A percentile compares a stretch with the other conserved stretches of the same genome.
These are phyloP conservation scores for Progne subis DNA, from an alignment of 2,113 vertebrate genomes.

Conservation along the genomic window DNA sequence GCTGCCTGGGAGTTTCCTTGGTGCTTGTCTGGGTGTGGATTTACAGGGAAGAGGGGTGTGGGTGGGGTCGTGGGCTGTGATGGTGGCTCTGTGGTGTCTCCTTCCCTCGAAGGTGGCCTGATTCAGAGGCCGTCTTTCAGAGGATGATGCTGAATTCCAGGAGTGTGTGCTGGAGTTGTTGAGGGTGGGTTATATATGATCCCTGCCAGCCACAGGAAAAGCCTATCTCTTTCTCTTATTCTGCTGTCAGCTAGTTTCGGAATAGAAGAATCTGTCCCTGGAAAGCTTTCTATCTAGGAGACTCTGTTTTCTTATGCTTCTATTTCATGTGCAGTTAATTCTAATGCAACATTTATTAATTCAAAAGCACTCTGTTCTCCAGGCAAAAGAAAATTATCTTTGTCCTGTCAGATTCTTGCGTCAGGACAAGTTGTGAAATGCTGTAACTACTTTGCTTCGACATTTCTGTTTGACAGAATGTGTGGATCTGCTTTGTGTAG, in stretches of 20 bases:
- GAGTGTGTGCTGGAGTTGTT: neutral
- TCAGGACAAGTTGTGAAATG: slow-evolving; percentile 27
- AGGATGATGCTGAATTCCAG: neutral
- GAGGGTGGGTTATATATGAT: neutral
- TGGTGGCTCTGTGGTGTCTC: neutral
- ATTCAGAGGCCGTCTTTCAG: rapidly evolving
- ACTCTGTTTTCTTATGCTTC: neutral
- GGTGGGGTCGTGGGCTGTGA: rapidly evolving
- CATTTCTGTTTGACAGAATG: neutral
- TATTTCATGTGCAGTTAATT: slow-evolving; percentile 58
- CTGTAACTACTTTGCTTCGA: slow-evolving; percentile 14
- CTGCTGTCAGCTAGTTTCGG: neutral
- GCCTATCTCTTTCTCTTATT: neutral
- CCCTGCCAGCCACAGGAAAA: neutral
- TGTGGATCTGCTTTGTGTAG: slow-evolving; percentile 25
- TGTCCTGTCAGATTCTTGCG: slow-evolving; percentile 35
- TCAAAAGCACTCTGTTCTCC: slow-evolving; percentile 38
- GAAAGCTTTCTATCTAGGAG: slow-evolving; percentile 1
- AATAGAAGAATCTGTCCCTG: neutral
- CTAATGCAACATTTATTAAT: slow-evolving; percentile 59
- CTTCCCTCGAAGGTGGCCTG: neutral
- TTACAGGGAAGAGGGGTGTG: neutral
- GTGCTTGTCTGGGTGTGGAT: neutral
- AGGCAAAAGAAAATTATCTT: slow-evolving; percentile 31
- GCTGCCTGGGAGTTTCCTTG: rapidly evolving